These are phyloP conservation scores for Rhingia rostrata DNA, from an alignment of 2,888 invertebrate species.

Conservation along the genomic window DNA sequence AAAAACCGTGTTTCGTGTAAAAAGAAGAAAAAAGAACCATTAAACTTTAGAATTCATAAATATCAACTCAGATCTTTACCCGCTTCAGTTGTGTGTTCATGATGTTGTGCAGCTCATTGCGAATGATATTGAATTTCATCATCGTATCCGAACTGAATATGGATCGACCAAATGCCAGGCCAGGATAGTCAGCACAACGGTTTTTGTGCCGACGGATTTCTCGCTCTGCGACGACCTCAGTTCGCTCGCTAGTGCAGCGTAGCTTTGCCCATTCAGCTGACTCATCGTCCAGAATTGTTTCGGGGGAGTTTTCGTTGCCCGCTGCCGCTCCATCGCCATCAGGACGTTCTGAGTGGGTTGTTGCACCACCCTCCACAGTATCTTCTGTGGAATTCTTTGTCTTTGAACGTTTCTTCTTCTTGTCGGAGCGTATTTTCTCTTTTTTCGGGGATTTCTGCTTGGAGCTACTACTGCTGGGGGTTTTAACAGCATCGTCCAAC, in stretches of 20 bases:
- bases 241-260: conserved; percentile 93
- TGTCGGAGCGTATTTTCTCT: conserved; percentile 63
- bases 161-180: conserved; percentile 94
- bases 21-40: conserved; percentile 39
- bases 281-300: conserved; percentile 86
- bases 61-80: conserved; percentile 85
- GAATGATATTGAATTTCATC: conserved; percentile 98
- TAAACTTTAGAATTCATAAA: conserved; percentile 27
- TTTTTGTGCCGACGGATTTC: conserved; percentile 89
- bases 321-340: conserved; percentile 83
- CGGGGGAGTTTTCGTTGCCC: conserved; percentile 80
- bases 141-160: conserved; percentile 98
- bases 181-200: conserved; percentile 95
- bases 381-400: conserved; percentile 67
- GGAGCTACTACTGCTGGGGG: conserved; percentile 66
- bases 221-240: conserved; percentile 93
- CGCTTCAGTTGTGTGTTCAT: conserved; percentile 97
- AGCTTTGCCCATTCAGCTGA: conserved; percentile 91
- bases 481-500: conserved; percentile 78
- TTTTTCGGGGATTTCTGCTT: conserved; percentile 71
- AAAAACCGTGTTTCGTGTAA: conserved; percentile 9
- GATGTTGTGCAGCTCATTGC: conserved; percentile 98
- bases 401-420: conserved; percentile 78
- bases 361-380: conserved; percentile 13
- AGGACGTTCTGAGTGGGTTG: conserved; percentile 76